Evolutionary conservation across 2,797 vertebrate species (phyloP), one percentile per base, ranked within the genome.

Genomic region (Pangasius djambal): DNA sequence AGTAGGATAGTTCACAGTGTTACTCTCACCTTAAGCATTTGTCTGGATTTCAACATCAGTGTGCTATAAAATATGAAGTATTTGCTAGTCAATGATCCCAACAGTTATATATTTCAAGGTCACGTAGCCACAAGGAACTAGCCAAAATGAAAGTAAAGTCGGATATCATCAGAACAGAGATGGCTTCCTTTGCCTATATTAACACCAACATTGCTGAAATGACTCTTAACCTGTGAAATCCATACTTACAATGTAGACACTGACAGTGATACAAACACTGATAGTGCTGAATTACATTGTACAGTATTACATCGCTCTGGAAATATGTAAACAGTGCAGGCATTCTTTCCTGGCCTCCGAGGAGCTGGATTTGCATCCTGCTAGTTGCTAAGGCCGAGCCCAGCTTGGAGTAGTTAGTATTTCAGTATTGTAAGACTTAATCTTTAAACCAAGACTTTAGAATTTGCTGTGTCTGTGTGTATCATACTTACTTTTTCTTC

Each of bases 141-240:
- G 8, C 22, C 81, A 44, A 63, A 83, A 83, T 44, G 34, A 63
- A 83, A 83, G 59, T 44, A 63, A 83, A 65, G 40, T n/a, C 15
- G 5, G 37, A 65, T 65, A 10, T 8, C 22, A 65, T 44, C 55
- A 37, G 6, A 40, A 22, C 31, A 8, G 20, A 40, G 12, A 61
- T 8, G 9, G 3, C 4, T 82, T 34, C n/a, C 34, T 82, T 65
- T 65, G 22, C 13, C 3, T 9, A n/a, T 65, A n/a, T 50, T 48
- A 84, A 67, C 28, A 50, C 1, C 22, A 12, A 48, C 59, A 48
- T 13, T 31, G 37, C 25, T 65, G 22, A 44, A 48, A 28, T 8
- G 9, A 9, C n/a, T 25, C 8, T 37, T 52, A 8, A 31, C 6
- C 28, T 31, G 13, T 18, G 16, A n/a, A 22, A 34, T 79, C 48